These are phyloP conservation scores for Anguilla megastoma DNA, from an alignment of 2,797 vertebrate species.

Conservation along the genomic window DNA sequence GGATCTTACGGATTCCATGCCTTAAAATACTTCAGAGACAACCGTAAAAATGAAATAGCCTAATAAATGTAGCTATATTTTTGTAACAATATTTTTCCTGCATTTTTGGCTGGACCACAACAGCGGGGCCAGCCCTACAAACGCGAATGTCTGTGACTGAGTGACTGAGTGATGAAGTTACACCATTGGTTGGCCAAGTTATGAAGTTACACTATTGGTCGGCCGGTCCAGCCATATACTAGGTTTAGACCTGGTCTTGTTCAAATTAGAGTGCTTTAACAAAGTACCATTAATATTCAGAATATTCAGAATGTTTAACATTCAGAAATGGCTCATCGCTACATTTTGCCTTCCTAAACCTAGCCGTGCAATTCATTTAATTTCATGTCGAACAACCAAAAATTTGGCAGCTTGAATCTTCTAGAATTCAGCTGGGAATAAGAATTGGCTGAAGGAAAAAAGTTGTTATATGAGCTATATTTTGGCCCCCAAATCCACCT, in stretches of 20 bases:
- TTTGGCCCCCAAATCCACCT: background rate
- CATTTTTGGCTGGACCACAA: too few relatives aligned
- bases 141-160: too few relatives aligned
- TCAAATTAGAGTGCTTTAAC: too few relatives aligned
- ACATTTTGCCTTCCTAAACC: conserved; percentile 44
- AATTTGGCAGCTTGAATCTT: background rate
- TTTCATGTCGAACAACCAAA: background rate
- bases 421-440: background rate
- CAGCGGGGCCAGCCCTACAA: too few relatives aligned
- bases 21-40: background rate
- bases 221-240: too few relatives aligned
- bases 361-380: background rate
- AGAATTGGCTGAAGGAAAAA: background rate
- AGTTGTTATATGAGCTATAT: background rate
- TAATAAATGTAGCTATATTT: background rate
- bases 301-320: background rate
- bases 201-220: too few relatives aligned
- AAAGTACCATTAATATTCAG: too few relatives aligned
- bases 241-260: too few relatives aligned
- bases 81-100: background rate
- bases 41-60: background rate
- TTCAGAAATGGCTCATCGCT: background rate
- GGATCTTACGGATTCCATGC: background rate
- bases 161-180: too few relatives aligned
- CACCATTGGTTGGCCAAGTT: too few relatives aligned